These are phyloP conservation scores for Scolopax rusticola DNA, from an alignment of 2,797 vertebrate genomes.

Conservation along the genomic window DNA sequence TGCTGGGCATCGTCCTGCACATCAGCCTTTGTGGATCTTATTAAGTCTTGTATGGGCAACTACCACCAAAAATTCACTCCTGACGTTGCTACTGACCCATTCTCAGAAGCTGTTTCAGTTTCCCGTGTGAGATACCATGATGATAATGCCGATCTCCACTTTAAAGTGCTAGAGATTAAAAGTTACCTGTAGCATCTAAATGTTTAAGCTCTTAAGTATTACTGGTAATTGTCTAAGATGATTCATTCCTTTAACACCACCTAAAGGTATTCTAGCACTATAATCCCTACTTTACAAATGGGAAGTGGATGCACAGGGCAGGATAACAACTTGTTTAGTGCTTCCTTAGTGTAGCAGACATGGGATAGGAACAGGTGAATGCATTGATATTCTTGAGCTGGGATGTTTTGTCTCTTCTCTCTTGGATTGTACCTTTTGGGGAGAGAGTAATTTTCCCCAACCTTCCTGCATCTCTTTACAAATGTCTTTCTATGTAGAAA, in stretches of 20 bases:
- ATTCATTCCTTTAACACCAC: not conserved
- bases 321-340: not conserved
- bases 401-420: not conserved
- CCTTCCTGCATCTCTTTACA: not conserved
- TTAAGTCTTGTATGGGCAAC: not conserved
- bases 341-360: not conserved
- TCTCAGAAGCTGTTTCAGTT: not conserved
- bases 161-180: not conserved
- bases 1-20: not conserved
- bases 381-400: not conserved
- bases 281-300: not conserved
- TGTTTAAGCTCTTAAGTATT: not conserved
- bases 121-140: not conserved
- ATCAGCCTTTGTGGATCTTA: not conserved
- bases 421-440: not conserved
- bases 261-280: not conserved
- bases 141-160: not conserved
- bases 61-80: not conserved
- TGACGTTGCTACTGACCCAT: not conserved
- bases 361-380: not conserved
- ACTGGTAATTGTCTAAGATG: not conserved
- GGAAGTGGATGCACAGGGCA: not conserved
- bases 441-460: not conserved
- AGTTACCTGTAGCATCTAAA: not conserved
- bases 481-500: constrained; percentile 12